Evolutionary conservation across 2,113 vertebrate species (phyloP).

Genomic region (Zosterops lateralis): DNA sequence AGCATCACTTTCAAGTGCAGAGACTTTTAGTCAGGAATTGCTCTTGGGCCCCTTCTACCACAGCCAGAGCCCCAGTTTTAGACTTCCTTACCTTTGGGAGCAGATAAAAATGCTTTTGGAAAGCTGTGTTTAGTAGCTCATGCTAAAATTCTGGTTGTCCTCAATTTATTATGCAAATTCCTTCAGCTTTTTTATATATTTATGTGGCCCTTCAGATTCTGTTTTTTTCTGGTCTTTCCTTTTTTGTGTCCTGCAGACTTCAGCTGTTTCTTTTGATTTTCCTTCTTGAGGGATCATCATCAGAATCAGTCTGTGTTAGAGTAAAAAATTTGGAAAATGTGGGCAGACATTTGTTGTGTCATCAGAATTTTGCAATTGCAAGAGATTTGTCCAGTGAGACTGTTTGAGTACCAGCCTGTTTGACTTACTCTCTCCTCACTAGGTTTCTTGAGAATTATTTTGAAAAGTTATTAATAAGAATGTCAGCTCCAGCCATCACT

Average conservation of each 20-base stretch:
- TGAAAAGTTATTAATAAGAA: not conserved
- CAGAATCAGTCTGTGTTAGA: not conserved
- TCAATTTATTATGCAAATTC: not conserved
- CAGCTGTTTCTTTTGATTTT: not conserved
- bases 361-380: not conserved
- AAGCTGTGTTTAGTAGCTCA: not conserved
- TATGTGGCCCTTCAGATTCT: not conserved
- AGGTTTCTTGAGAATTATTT: slow-evolving; percentile 26
- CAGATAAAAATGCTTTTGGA: not conserved
- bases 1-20: not conserved
- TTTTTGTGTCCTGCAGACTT: not conserved
- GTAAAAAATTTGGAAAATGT: not conserved
- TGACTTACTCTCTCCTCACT: not conserved
- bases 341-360: not conserved
- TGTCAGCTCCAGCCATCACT: not conserved
- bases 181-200: not conserved
- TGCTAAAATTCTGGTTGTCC: not conserved
- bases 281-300: fast-evolving
- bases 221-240: not conserved
- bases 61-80: not conserved
- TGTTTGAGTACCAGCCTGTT: not conserved
- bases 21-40: not conserved
- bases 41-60: not conserved
- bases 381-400: not conserved
- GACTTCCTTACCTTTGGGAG: not conserved